Conservation (phyloP, 2,113 vertebrate species). For the Vireo altiloquus region DNA sequence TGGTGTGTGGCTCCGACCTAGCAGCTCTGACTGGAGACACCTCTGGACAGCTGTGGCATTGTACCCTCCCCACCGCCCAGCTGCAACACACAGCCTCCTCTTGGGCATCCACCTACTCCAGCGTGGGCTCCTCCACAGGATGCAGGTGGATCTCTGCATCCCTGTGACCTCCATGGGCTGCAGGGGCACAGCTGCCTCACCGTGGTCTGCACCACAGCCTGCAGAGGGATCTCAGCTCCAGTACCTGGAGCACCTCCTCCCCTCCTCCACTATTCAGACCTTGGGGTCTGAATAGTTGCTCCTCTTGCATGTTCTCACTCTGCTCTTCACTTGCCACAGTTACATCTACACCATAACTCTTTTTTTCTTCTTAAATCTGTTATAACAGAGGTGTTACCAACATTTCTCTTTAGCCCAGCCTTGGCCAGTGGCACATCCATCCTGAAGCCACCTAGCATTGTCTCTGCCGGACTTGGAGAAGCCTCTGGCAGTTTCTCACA, state of each 20-base stretch:
- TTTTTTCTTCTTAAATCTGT: not conserved
- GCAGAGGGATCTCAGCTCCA: not conserved
- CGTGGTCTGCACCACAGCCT: not conserved
- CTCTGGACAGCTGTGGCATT: too few species aligned
- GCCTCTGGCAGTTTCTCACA: not conserved
- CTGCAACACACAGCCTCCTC: not conserved
- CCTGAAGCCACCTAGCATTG: not conserved
- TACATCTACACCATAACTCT: not conserved
- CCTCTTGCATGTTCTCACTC: not conserved
- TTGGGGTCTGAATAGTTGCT: not conserved
- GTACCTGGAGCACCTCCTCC: accelerated
- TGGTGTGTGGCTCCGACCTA: too few species aligned
- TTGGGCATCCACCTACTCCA: not conserved
- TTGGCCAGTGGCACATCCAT: accelerated
- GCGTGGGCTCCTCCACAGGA: not conserved
- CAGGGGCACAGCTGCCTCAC: not conserved
- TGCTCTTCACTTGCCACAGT: not conserved
- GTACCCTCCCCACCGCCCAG: too few species aligned
- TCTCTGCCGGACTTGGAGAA: not conserved
- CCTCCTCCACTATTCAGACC: not conserved
- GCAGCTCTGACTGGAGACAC: too few species aligned
- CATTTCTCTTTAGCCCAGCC: not conserved
- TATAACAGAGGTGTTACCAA: accelerated
- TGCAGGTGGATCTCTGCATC: not conserved
- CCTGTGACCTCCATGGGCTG: not conserved